Evolutionary conservation across 2,888 invertebrate genomes (phyloP).

Genomic region (Campopleginae sp.): DNA sequence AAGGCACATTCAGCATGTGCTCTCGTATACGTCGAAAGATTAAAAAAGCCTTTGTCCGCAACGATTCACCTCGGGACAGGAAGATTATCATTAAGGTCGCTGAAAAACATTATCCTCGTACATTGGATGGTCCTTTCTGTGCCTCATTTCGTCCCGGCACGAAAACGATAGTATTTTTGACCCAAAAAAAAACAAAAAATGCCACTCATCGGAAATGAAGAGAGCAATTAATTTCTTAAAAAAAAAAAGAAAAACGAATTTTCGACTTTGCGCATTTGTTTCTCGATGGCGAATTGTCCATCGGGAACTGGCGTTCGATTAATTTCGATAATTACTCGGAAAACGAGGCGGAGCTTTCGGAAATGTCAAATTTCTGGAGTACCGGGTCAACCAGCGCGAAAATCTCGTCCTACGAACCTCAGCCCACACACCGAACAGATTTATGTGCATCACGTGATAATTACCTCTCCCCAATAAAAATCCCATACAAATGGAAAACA

Average conservation of each 20-base stretch:
- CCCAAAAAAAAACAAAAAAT: not conserved
- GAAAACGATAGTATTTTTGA: too few relatives aligned
- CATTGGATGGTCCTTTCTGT: not conserved
- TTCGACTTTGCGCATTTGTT: too few relatives aligned
- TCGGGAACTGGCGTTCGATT: not conserved
- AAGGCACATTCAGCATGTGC: not conserved
- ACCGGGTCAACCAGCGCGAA: slow-evolving; percentile 20
- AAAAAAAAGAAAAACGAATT: too few relatives aligned
- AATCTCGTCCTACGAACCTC: slow-evolving; percentile 40
- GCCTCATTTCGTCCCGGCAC: too few relatives aligned
- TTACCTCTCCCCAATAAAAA: too few relatives aligned
- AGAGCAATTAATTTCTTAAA: too few relatives aligned
- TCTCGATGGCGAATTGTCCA: too few relatives aligned
- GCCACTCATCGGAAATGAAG: too few relatives aligned
- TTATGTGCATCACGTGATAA: not conserved
- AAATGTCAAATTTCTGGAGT: slow-evolving; percentile 45
- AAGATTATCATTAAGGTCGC: not conserved
- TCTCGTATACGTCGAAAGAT: not conserved
- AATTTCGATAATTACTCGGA: not conserved
- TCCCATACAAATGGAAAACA: too few relatives aligned
- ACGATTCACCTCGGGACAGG: not conserved
- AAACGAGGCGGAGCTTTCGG: not conserved
- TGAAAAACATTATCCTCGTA: not conserved
- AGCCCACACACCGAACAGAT: slow-evolving; percentile 1
- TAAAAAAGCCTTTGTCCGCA: not conserved